phyloP scores from a whole-genome alignment of 2,113 vertebrate genomes.

The Pipra filicauda region DNA sequence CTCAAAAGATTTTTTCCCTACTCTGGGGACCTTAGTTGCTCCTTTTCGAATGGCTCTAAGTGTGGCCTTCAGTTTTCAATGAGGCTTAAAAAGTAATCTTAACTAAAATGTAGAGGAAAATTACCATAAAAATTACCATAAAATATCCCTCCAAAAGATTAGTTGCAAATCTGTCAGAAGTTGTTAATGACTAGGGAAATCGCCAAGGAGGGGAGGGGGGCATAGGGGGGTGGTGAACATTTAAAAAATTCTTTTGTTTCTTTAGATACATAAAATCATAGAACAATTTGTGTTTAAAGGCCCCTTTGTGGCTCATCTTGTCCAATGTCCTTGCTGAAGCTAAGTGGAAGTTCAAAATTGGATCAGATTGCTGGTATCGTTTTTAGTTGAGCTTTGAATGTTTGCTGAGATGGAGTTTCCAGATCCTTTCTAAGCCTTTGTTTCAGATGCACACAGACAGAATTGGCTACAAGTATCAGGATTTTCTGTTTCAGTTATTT shows the following conservation, averaged over 20 bases:
- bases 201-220: accelerated
- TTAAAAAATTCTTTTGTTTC: neutral
- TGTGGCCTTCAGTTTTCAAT: neutral
- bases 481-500: neutral
- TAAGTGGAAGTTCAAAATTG: neutral
- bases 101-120: neutral
- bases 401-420: neutral
- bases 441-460: neutral
- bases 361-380: neutral
- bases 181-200: neutral
- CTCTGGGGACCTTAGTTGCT: neutral
- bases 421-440: neutral
- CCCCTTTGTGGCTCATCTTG: neutral
- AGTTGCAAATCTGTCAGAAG: neutral
- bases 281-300: neutral
- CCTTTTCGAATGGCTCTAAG: neutral
- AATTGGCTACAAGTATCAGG: neutral
- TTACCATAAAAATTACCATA: neutral
- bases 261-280: neutral
- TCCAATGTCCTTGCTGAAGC: neutral
- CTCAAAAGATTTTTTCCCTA: neutral
- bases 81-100: neutral
- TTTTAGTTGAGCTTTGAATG: neutral
- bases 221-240: accelerated
- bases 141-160: neutral